Conservation (phyloP, 2,113 vertebrate species). For the Mastomys natalensis region DNA sequence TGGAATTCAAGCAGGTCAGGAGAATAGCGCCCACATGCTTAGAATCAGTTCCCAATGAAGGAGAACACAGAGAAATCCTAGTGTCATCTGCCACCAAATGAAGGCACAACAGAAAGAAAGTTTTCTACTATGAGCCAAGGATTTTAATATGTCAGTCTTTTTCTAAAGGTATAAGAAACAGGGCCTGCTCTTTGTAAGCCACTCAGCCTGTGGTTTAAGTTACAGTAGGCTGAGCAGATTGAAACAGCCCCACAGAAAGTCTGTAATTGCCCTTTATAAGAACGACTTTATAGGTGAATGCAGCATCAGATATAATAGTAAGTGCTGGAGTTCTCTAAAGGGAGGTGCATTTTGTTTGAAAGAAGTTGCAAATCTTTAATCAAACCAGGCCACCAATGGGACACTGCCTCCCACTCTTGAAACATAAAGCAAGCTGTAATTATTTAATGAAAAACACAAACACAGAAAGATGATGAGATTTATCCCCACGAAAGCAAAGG, state of each 20-base stretch:
- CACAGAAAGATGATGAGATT: not conserved
- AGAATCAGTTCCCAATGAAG: not conserved
- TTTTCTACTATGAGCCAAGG: not conserved
- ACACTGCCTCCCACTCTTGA: not conserved
- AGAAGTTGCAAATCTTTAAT: conserved; percentile 22
- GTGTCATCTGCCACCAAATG: too few species aligned
- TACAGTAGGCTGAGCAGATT: not conserved
- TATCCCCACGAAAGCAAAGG: conserved; percentile 32
- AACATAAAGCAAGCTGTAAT: not conserved
- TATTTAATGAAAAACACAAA: conserved; percentile 30
- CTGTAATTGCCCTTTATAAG: conserved; percentile 23
- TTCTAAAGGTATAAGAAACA: not conserved
- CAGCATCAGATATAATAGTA: not conserved
- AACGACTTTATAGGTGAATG: not conserved
- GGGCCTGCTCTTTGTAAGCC: not conserved
- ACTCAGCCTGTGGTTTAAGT: not conserved
- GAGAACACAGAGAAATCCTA: not conserved
- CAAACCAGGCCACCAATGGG: not conserved
- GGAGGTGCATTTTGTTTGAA: conserved; percentile 13
- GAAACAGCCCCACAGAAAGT: not conserved
- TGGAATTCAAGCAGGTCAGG: too few species aligned
- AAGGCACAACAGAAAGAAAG: not conserved
- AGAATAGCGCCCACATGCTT: accelerated
- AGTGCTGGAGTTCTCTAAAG: not conserved
- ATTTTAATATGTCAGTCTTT: not conserved